Percentiles rank a stretch among this genome's conserved stretches.
Evolutionary conservation across 2,888 invertebrate genomes (phyloP).

Genomic region (Rotaria macrura): DNA sequence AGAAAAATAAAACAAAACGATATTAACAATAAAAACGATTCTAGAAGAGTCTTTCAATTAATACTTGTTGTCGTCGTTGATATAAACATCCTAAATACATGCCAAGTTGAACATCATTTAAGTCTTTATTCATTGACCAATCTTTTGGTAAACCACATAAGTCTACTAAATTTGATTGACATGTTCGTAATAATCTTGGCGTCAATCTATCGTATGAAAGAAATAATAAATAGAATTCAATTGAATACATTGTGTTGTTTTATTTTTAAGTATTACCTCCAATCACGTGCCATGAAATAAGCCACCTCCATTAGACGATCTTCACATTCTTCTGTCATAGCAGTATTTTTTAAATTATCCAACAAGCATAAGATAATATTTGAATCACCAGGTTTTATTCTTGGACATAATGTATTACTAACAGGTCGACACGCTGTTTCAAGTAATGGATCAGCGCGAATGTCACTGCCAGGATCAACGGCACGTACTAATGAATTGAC

Average conservation of each 20-base stretch:
- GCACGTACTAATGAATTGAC: slow-evolving; percentile 70
- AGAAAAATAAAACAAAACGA: slow-evolving; percentile 31
- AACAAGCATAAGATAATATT: slow-evolving; percentile 78
- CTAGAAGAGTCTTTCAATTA: not conserved
- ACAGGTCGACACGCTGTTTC: slow-evolving; percentile 74
- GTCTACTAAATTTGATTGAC: not conserved
- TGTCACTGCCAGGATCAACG: slow-evolving; percentile 84
- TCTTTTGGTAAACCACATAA: not conserved
- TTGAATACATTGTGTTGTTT: not conserved
- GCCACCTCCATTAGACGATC: slow-evolving; percentile 83
- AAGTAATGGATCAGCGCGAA: slow-evolving; percentile 81
- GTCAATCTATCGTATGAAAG: slow-evolving; percentile 40
- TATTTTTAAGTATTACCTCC: slow-evolving; percentile 58
- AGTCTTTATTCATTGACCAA: not conserved
- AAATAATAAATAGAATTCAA: not conserved
- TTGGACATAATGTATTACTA: slow-evolving; percentile 59
- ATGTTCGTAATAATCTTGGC: slow-evolving; percentile 35
- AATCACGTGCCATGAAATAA: slow-evolving; percentile 89
- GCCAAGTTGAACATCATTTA: slow-evolving; percentile 56
- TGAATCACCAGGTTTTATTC: slow-evolving; percentile 44
- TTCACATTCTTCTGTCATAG: slow-evolving; percentile 80
- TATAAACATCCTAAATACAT: slow-evolving; percentile 35
- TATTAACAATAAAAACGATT: not conserved
- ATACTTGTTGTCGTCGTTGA: slow-evolving; percentile 32
- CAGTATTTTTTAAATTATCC: slow-evolving; percentile 71